Percentiles rank a stretch among this genome's conserved stretches.
These are phyloP conservation scores for Achlya flavicornis DNA, from an alignment of 2,888 invertebrate species.

Conservation along the genomic window DNA sequence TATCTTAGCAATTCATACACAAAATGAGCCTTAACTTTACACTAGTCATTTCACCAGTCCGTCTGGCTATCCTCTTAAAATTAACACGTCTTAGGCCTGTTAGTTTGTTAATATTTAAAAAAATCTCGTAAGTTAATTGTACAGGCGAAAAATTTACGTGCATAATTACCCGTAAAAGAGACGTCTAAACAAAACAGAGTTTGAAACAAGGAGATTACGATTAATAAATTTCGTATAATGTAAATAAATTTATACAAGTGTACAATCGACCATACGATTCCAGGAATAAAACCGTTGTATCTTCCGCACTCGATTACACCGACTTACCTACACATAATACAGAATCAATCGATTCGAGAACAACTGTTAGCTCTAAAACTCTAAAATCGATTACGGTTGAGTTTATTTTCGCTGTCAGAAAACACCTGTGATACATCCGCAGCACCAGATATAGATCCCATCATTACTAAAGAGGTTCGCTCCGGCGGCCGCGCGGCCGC, in stretches of 20 bases:
- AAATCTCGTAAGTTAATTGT: conserved; percentile 5
- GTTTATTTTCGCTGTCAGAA: conserved; percentile 79
- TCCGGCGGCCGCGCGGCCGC: conserved; percentile 26
- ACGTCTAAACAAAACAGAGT: conserved; percentile 12
- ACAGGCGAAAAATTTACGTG: conserved; percentile 10
- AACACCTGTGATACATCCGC: conserved; percentile 73
- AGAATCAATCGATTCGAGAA: conserved; percentile 54
- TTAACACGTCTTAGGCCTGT: conserved; percentile 17
- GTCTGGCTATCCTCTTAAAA: conserved; percentile 26
- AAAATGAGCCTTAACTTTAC: background rate
- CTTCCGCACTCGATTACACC: conserved; percentile 54
- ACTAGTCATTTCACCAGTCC: background rate
- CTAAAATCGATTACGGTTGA: conserved; percentile 73
- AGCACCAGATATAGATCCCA: conserved; percentile 75
- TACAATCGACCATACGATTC: conserved; percentile 15
- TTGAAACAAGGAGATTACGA: conserved; percentile 12
- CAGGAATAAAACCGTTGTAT: conserved; percentile 46
- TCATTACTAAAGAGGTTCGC: conserved; percentile 53
- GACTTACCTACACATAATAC: conserved; percentile 58
- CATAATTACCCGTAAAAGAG: conserved; percentile 12
- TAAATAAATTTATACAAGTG: conserved; percentile 11
- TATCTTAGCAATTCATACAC: background rate
- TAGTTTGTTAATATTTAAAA: conserved; percentile 11
- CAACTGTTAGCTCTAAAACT: conserved; percentile 69
- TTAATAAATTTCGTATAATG: conserved; percentile 8